A percentile compares a stretch with the other conserved stretches of the same genome.
phyloP scores from a whole-genome alignment of 2,888 invertebrate species.

The Poecilobothrus nobilitatus region DNA sequence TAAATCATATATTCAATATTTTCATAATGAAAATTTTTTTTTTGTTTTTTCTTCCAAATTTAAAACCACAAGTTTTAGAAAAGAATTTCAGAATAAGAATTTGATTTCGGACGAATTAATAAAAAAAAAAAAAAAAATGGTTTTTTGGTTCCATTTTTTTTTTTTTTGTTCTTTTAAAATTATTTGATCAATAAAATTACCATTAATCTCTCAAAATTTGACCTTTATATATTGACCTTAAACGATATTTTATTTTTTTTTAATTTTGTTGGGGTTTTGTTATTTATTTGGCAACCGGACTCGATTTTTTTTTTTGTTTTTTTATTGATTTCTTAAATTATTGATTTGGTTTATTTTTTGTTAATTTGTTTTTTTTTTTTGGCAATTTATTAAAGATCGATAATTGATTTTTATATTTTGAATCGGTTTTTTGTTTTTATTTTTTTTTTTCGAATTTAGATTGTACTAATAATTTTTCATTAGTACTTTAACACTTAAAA shows the following conservation, averaged over 20 bases:
- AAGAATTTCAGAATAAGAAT: no score
- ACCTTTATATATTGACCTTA: neutral
- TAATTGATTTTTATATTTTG: neutral
- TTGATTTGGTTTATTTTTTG: neutral
- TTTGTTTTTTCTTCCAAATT: no score
- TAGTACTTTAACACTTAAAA: neutral
- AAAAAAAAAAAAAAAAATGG: neutral
- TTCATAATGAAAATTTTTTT: no score
- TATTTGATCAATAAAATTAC: constrained; percentile 10
- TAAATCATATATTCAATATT: neutral
- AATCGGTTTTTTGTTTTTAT: no score
- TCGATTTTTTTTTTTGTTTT: neutral
- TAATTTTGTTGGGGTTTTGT: no score
- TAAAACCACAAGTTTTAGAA: no score
- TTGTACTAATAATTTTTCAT: neutral
- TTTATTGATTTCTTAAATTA: neutral
- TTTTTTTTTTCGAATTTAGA: neutral
- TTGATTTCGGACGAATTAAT: neutral
- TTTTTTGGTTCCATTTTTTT: neutral
- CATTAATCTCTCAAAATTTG: constrained; percentile 8
- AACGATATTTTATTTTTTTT: neutral
- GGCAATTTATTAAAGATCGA: constrained; percentile 2
- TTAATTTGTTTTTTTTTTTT: neutral
- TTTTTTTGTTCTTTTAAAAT: neutral
- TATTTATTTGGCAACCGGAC: neutral